phyloP scores from a whole-genome alignment of 2,888 invertebrate species.

The Orchesella flavescens region DNA sequence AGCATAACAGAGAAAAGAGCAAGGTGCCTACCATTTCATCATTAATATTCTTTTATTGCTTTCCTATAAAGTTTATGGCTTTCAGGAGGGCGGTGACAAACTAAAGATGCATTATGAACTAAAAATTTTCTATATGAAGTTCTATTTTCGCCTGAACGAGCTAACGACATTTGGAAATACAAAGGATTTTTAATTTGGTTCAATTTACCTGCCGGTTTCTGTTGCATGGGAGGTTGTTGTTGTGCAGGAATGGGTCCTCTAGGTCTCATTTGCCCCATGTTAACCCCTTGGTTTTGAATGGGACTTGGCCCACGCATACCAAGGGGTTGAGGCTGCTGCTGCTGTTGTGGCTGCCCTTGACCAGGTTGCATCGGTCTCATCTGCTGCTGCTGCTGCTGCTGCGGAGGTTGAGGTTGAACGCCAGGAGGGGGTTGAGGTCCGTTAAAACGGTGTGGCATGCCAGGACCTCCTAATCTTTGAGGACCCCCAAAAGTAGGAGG shows the following conservation, averaged over 20 bases:
- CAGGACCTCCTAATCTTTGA: slow-evolving; percentile 70
- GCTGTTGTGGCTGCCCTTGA: slow-evolving; percentile 54
- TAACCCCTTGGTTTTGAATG: slow-evolving; percentile 45
- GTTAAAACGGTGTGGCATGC: slow-evolving; percentile 71
- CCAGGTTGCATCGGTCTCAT: slow-evolving; percentile 49
- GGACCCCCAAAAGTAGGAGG: slow-evolving; percentile 71
- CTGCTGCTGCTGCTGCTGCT: slow-evolving; percentile 58
- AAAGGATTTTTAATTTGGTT: no score
- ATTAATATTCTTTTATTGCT: no score
- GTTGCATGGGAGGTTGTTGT: slow-evolving; percentile 14
- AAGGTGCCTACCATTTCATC: no score
- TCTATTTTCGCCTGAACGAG: no score
- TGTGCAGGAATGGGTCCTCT: slow-evolving; percentile 51
- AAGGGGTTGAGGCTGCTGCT: slow-evolving; percentile 50
- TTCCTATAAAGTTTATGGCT: no score
- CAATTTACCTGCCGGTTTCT: slow-evolving; percentile 50
- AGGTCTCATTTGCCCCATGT: slow-evolving; percentile 49
- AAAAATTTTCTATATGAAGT: no score
- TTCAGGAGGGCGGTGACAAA: no score
- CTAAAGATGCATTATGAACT: no score
- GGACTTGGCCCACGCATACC: slow-evolving; percentile 58
- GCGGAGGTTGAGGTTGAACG: slow-evolving; percentile 62
- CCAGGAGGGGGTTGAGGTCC: slow-evolving; percentile 71
- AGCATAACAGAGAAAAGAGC: no score
- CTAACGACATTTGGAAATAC: no score